phyloP scores from a whole-genome alignment of 2,888 invertebrate species.

The Flabesymbios commensalis region DNA sequence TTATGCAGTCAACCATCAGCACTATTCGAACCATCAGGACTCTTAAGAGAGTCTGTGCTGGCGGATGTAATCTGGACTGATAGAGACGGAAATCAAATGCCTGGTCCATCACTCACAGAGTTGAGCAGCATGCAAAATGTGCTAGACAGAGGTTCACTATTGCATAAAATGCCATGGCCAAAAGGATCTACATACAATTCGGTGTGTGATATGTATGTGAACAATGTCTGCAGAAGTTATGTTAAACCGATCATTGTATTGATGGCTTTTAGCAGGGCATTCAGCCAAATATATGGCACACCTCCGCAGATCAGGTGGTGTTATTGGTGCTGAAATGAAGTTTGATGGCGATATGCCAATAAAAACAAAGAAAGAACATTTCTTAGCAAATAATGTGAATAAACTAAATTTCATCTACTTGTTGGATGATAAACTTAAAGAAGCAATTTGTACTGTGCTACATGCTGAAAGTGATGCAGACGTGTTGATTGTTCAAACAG shows the following conservation, averaged over 20 bases:
- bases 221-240: constrained; percentile 26
- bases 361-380: constrained; percentile 34
- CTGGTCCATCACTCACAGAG: background rate
- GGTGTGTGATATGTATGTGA: constrained; percentile 29
- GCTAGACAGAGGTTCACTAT: constrained; percentile 35
- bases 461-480: constrained; percentile 42
- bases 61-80: constrained; percentile 30
- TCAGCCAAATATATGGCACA: constrained; percentile 39
- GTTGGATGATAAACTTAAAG: constrained; percentile 17
- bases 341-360: constrained; percentile 31
- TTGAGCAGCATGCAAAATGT: constrained; percentile 27
- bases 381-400: constrained; percentile 38
- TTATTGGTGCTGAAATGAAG: constrained; percentile 19
- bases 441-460: constrained; percentile 7
- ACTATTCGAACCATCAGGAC: constrained; percentile 32
- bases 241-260: constrained; percentile 29
- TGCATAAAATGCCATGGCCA: constrained; percentile 34
- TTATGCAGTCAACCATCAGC: constrained; percentile 30
- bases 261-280: no score
- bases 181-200: constrained; percentile 26
- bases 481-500: constrained; percentile 36
- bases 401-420: constrained; percentile 39
- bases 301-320: constrained; percentile 29
- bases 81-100: background rate
- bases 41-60: constrained; percentile 22